Percentiles rank a stretch among this genome's conserved stretches.
phyloP scores from a whole-genome alignment of 1,140 invertebrate genomes.

The Trialeurodes vaporariorum region DNA sequence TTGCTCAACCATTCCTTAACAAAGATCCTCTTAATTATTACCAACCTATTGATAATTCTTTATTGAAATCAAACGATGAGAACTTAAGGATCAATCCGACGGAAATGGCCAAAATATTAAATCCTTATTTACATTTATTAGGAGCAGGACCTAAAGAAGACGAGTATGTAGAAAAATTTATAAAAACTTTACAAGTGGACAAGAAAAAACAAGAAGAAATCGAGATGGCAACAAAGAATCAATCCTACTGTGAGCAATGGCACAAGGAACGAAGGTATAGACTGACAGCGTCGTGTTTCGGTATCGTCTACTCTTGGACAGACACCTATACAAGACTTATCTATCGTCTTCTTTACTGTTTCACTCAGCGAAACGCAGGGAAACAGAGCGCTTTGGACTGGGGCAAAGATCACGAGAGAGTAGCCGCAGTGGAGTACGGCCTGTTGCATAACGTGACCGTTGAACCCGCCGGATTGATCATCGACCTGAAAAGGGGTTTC shows the following conservation, averaged over 20 bases:
- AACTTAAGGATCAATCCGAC: too few species aligned
- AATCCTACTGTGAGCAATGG: background rate
- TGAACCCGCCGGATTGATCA: background rate
- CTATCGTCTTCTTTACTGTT: background rate
- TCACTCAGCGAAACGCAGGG: background rate
- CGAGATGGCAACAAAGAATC: background rate
- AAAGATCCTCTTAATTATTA: too few species aligned
- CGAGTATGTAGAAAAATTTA: background rate
- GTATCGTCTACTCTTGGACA: background rate
- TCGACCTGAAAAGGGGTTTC: background rate
- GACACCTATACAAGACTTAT: background rate
- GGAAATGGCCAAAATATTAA: too few species aligned
- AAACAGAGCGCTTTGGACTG: background rate
- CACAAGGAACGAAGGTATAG: background rate
- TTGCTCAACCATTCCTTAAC: too few species aligned
- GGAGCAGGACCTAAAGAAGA: background rate
- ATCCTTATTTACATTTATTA: too few species aligned
- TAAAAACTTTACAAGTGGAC: background rate
- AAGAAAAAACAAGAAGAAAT: background rate
- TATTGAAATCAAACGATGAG: too few species aligned
- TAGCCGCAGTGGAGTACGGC: background rate
- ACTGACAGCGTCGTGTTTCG: background rate
- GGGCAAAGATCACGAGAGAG: background rate
- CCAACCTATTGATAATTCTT: too few species aligned
- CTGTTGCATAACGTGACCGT: background rate